Evolutionary conservation across 2,888 invertebrate genomes (phyloP).

Genomic region (Stegophylla sp.): DNA sequence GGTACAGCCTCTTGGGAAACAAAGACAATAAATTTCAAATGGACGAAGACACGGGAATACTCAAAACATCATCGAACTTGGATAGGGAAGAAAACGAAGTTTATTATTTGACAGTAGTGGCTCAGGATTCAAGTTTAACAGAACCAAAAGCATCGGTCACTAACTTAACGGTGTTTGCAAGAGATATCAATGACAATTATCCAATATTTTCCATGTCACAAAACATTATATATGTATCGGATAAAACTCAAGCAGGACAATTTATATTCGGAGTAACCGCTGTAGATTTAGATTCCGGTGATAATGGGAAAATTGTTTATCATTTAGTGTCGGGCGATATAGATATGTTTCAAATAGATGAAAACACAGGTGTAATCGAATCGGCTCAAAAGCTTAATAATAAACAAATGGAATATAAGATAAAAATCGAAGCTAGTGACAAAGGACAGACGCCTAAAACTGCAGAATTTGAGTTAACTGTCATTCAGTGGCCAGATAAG

Average conservation of each 20-base stretch:
- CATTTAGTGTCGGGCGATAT: slow-evolving; percentile 79
- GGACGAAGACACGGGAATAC: slow-evolving; percentile 78
- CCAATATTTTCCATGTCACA: slow-evolving; percentile 78
- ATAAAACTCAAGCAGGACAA: slow-evolving; percentile 75
- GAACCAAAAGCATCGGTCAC: slow-evolving; percentile 83
- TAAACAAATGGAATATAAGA: slow-evolving; percentile 68
- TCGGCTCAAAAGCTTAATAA: slow-evolving; percentile 72
- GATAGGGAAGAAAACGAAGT: slow-evolving; percentile 81
- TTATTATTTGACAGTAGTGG: slow-evolving; percentile 84
- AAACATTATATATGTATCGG: slow-evolving; percentile 83
- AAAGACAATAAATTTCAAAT: slow-evolving; percentile 82
- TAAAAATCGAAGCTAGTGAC: slow-evolving; percentile 82
- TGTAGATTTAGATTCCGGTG: slow-evolving; percentile 80
- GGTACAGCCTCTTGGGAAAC: slow-evolving; percentile 82
- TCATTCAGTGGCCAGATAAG: slow-evolving; percentile 78
- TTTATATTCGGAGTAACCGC: slow-evolving; percentile 93
- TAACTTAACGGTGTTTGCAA: slow-evolving; percentile 79
- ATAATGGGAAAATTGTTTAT: slow-evolving; percentile 82
- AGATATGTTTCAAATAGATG: slow-evolving; percentile 79
- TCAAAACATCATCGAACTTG: slow-evolving; percentile 75
- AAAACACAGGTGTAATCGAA: slow-evolving; percentile 85
- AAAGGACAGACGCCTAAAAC: slow-evolving; percentile 75
- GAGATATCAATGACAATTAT: slow-evolving; percentile 85
- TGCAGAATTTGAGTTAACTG: slow-evolving; percentile 77
- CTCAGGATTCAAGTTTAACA: slow-evolving; percentile 86